Conservation (phyloP, 2,113 vertebrate genomes). For the Carollia perspicillata region DNA sequence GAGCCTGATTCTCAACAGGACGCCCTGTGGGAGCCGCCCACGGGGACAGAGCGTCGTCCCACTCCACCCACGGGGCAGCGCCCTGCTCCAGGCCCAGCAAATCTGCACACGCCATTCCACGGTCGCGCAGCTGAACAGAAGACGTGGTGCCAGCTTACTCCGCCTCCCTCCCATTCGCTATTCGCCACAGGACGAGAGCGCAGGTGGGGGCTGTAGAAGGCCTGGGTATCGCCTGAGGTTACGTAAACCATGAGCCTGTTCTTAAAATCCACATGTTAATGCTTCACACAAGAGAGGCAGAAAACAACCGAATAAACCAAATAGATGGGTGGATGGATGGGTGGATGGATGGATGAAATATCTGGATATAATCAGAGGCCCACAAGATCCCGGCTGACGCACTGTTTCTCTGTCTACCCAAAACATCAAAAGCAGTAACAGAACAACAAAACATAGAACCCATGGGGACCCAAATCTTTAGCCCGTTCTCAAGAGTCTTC, state of each 20-base stretch:
- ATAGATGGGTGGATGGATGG: not conserved
- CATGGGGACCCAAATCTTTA: not conserved
- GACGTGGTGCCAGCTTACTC: not conserved
- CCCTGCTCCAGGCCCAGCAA: constrained; percentile 80
- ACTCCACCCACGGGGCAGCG: constrained; percentile 84
- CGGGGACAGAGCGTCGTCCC: not conserved
- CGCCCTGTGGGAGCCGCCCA: accelerated
- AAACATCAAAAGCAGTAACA: not conserved
- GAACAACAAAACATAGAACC: not conserved
- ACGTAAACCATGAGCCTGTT: not conserved
- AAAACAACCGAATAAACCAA: not conserved
- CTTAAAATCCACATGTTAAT: not conserved
- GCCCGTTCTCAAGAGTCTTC: not conserved
- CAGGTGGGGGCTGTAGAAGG: accelerated
- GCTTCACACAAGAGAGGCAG: not conserved
- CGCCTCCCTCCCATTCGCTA: constrained; percentile 77
- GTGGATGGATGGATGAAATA: not conserved
- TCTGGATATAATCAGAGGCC: not conserved
- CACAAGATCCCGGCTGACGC: not conserved
- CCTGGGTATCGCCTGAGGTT: not conserved
- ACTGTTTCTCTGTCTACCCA: not conserved
- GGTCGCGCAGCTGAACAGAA: constrained; percentile 6
- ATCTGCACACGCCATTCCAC: constrained; percentile 78
- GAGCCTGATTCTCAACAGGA: not conserved
- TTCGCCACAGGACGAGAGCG: constrained; percentile 72